phyloP scores from a whole-genome alignment of 2,113 vertebrate species.

The Alexandromys fortis region DNA sequence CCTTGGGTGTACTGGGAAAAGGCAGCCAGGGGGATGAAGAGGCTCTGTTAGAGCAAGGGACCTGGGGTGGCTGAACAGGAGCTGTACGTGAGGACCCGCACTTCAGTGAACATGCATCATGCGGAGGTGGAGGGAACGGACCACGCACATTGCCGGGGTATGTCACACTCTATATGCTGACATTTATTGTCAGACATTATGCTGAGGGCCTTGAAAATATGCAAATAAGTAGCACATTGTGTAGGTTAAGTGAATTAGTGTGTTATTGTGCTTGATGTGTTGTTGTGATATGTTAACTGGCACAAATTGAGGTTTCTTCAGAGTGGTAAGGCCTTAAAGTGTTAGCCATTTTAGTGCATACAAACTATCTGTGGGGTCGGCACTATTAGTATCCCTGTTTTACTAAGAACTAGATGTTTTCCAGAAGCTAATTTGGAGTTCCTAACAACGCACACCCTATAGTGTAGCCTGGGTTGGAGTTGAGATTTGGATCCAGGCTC shows the following conservation, averaged over 20 bases:
- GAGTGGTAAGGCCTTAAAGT: neutral
- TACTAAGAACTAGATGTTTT: neutral
- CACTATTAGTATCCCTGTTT: neutral
- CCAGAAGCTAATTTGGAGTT: neutral
- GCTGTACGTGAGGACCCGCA: neutral
- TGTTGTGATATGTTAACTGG: neutral
- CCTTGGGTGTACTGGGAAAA: neutral
- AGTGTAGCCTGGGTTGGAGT: neutral
- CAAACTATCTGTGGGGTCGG: neutral
- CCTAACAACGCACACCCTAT: neutral
- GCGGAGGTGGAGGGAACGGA: neutral
- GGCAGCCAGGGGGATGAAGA: neutral
- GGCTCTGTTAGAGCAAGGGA: accelerated
- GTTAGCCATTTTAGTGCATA: neutral
- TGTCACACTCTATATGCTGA: accelerated
- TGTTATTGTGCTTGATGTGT: neutral
- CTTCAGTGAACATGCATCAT: accelerated
- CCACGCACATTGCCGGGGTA: accelerated
- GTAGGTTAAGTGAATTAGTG: neutral
- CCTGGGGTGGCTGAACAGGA: neutral
- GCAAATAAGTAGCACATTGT: neutral
- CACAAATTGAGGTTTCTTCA: neutral
- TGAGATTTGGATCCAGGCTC: neutral
- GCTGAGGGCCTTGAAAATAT: neutral
- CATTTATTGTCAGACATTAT: too few species aligned